These are phyloP conservation scores for Stenodera caucasica DNA, from an alignment of 2,888 invertebrate species.

Conservation along the genomic window DNA sequence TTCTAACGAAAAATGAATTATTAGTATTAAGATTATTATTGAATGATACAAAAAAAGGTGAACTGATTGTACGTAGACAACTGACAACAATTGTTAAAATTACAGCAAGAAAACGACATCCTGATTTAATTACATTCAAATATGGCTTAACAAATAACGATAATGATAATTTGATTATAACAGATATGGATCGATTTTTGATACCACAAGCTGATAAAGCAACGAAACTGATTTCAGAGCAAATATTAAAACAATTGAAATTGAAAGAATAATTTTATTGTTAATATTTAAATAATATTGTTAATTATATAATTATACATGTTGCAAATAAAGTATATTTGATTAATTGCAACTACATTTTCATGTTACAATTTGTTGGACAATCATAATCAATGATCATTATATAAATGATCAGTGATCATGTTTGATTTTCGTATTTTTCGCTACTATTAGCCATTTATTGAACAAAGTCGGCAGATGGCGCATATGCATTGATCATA, in stretches of 20 bases:
- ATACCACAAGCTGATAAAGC: slow-evolving; percentile 91
- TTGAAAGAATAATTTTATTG: slow-evolving; percentile 43
- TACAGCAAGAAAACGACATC: slow-evolving; percentile 92
- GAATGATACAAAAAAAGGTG: slow-evolving; percentile 76
- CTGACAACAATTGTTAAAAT: slow-evolving; percentile 94
- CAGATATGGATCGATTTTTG: slow-evolving; percentile 88
- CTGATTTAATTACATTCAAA: slow-evolving; percentile 96
- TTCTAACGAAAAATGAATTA: slow-evolving; percentile 84
- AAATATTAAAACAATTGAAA: slow-evolving; percentile 71
- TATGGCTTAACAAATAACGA: slow-evolving; percentile 88
- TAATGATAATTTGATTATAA: slow-evolving; percentile 77
- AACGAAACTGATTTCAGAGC: slow-evolving; percentile 86
- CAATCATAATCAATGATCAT: too few relatives aligned
- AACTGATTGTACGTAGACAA: slow-evolving; percentile 84
- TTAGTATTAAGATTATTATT: slow-evolving; percentile 81
- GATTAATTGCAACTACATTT: not conserved
- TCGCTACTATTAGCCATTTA: not conserved
- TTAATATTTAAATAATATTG: not conserved
- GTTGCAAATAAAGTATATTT: too few relatives aligned
- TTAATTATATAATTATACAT: not conserved
- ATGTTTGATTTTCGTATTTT: too few relatives aligned
- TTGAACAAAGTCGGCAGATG: too few relatives aligned
- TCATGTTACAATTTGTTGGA: too few relatives aligned
- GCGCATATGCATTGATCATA: not conserved
- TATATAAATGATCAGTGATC: not conserved